A percentile compares a stretch with the other conserved stretches of the same genome.
These are phyloP conservation scores for Poicephalus gulielmi DNA, from an alignment of 2,113 vertebrate species.

Conservation along the genomic window DNA sequence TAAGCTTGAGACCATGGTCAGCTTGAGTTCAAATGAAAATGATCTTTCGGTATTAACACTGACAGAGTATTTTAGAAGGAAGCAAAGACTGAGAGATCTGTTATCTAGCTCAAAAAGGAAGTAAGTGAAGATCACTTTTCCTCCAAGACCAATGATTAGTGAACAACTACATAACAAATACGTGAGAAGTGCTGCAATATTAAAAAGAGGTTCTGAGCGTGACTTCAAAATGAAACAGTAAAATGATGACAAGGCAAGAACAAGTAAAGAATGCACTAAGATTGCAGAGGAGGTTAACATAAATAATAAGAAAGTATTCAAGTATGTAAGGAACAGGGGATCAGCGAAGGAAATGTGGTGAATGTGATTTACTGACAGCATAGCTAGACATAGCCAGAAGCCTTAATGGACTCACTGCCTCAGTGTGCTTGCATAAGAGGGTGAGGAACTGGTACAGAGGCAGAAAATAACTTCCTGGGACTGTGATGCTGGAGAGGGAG, in stretches of 20 bases:
- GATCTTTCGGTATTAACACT: background rate
- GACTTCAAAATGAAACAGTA: background rate
- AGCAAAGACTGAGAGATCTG: background rate
- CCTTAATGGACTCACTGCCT: background rate
- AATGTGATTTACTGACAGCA: background rate
- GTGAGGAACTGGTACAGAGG: background rate
- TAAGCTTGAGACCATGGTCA: background rate
- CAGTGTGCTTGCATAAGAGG: background rate
- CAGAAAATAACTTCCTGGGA: background rate
- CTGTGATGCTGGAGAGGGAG: background rate
- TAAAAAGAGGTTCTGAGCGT: background rate
- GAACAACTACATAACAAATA: background rate
- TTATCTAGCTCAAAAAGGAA: background rate
- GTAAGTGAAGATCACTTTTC: background rate
- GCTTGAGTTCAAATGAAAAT: background rate
- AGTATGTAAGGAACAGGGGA: background rate
- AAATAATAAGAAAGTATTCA: conserved; percentile 1
- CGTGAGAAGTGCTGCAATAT: background rate
- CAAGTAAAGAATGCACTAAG: background rate
- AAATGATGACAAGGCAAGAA: background rate
- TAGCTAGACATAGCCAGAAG: background rate
- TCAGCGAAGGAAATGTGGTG: background rate
- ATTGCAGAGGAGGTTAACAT: background rate
- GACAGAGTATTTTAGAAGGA: background rate
- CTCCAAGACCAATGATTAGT: background rate